Evolutionary conservation across 2,888 invertebrate genomes (phyloP).

Genomic region (Tetranychus truncatus): DNA sequence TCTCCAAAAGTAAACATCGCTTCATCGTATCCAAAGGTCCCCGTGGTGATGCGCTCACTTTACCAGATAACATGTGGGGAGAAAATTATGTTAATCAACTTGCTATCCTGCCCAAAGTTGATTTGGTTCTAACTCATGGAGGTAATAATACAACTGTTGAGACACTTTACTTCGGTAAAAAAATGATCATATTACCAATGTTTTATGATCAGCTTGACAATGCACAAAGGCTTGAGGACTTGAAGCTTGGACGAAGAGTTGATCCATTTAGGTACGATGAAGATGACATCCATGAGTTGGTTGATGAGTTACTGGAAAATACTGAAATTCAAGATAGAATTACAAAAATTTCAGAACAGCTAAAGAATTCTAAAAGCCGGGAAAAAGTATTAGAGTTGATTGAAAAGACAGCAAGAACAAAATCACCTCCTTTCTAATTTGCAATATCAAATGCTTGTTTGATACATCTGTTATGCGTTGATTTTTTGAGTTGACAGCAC

Average conservation of each 20-base stretch:
- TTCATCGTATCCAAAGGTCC: constrained; percentile 18
- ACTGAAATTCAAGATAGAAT: not conserved
- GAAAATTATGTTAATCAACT: constrained; percentile 9
- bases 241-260: not conserved
- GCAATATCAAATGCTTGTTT: too few species aligned
- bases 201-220: constrained; percentile 14
- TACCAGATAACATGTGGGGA: constrained; percentile 14
- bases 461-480: too few species aligned
- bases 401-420: not conserved
- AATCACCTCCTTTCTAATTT: not conserved
- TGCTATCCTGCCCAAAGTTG: not conserved
- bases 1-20: constrained; percentile 8
- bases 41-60: not conserved
- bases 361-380: not conserved
- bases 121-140: constrained; percentile 13
- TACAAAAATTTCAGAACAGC: not conserved
- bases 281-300: not conserved
- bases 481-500: too few species aligned
- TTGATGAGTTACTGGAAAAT: not conserved
- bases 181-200: constrained; percentile 11
- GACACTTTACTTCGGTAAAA: constrained; percentile 9
- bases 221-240: not conserved
- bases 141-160: constrained; percentile 12
- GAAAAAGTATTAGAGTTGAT: not conserved
- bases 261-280: not conserved